Percentiles rank a stretch among this genome's conserved stretches.
Conservation (phyloP, 2,888 invertebrate species). For the Formica aserva region DNA sequence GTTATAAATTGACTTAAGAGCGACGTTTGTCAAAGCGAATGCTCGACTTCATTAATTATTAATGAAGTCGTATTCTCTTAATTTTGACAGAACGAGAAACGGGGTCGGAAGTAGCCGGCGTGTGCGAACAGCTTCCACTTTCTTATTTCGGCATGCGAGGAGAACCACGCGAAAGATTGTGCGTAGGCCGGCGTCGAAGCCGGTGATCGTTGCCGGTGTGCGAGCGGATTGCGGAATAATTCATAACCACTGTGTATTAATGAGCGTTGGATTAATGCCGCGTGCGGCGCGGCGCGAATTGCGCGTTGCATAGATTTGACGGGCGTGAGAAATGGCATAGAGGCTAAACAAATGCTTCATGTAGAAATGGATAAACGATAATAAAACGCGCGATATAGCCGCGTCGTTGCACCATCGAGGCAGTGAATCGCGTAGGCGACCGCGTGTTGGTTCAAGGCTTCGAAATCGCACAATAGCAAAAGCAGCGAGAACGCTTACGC, state of each 20-base stretch:
- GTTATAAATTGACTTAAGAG: not conserved
- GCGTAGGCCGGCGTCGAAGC: slow-evolving; percentile 61
- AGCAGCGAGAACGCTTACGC: slow-evolving; percentile 41
- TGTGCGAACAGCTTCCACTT: slow-evolving; percentile 18
- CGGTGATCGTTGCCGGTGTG: slow-evolving; percentile 44
- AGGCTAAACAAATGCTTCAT: slow-evolving; percentile 68
- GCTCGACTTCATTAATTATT: slow-evolving; percentile 13
- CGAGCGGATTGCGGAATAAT: slow-evolving; percentile 65
- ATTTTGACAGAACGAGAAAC: slow-evolving; percentile 32
- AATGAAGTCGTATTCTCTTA: slow-evolving; percentile 1
- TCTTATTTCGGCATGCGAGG: slow-evolving; percentile 33
- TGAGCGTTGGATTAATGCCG: slow-evolving; percentile 61
- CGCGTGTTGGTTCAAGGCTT: slow-evolving; percentile 60
- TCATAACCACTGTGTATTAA: slow-evolving; percentile 63
- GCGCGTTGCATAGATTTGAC: slow-evolving; percentile 42
- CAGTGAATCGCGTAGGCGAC: slow-evolving; percentile 48
- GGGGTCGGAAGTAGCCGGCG: slow-evolving; percentile 9
- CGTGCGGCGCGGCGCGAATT: slow-evolving; percentile 15
- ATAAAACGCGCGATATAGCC: slow-evolving; percentile 32
- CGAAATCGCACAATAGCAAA: slow-evolving; percentile 62
- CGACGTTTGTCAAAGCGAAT: not conserved
- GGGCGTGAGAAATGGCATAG: slow-evolving; percentile 71
- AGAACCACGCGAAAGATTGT: slow-evolving; percentile 59
- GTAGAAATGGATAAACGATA: slow-evolving; percentile 52
- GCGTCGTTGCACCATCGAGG: slow-evolving; percentile 56